Conservation (phyloP, 2,888 invertebrate species). For the Caenorhabditis virilis region DNA sequence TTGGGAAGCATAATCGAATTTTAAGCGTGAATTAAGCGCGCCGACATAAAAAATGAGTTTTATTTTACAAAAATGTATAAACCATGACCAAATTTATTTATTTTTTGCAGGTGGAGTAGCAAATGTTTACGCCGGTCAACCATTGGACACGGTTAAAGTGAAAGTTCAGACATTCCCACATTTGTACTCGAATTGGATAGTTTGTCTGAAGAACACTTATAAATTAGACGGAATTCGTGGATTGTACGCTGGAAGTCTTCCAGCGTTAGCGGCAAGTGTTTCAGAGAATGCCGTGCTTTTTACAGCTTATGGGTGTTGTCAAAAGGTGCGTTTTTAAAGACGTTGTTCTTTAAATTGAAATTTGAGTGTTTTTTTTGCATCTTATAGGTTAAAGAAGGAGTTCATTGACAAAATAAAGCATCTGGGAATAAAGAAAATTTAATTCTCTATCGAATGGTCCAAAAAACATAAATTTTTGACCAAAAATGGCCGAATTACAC, state of each 20-base stretch:
- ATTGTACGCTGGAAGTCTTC: conserved; percentile 79
- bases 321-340: conserved; percentile 77
- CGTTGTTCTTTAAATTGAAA: too few species aligned
- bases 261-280: conserved; percentile 91
- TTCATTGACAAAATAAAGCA: too few species aligned
- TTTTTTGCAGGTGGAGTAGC: conserved; percentile 81
- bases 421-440: too few species aligned
- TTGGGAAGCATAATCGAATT: too few species aligned
- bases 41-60: too few species aligned
- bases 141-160: conserved; percentile 96
- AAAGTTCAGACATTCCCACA: conserved; percentile 97
- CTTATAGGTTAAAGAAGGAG: too few species aligned
- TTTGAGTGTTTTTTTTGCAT: too few species aligned
- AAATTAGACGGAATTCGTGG: conserved; percentile 81
- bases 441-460: too few species aligned
- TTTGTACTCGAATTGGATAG: conserved; percentile 83
- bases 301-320: conserved; percentile 91
- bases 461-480: too few species aligned
- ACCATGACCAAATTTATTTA: conserved; percentile 1
- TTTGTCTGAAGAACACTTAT: conserved; percentile 85
- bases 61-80: too few species aligned
- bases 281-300: conserved; percentile 97
- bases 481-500: too few species aligned
- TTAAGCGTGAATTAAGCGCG: too few species aligned
- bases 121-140: conserved; percentile 93